Evolutionary conservation across 2,888 invertebrate species (phyloP), one percentile per base, ranked within the genome.

Genomic region (Cataglyphis cursor): DNA sequence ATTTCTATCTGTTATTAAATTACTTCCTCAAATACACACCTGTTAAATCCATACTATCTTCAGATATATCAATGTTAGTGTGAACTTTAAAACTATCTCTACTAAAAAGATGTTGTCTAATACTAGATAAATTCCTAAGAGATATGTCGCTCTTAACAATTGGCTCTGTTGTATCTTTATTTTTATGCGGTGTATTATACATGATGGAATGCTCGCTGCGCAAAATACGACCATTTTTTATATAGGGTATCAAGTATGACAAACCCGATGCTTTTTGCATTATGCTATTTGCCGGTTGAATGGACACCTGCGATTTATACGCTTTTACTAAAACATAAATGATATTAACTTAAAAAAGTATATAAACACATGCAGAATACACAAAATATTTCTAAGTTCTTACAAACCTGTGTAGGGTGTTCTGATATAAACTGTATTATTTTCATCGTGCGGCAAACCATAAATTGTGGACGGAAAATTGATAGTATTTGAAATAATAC

Each of bases 51-150:
- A 93, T 87, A 66, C 92, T 94, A 76, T 94, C 93, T 24, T 84
- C 83, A 6, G 91, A 83, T n/a, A 94, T 81, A 85, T 92, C 92
- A 9, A 92, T 88, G 41, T 92, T 92, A 0, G 6, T 83, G 2
- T 92, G 87, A 44, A 90, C 87, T 24, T 86, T 48, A 54, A 94
- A 92, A 86, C 92, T 94, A 24, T 94, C 94, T 68, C 94, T 92
- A 65, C 93, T 94, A 74, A 95, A 95, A 38, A 95, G 91, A 87
- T 95, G 95, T 82, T 94, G 95, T 62, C 95, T 91, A 6, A 95
- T 87, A 41, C 82, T 92, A 5, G 92, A 91, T 3, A 93, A 86
- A 85, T 93, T 91, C 68, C 89, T 89, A 82, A 85, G 85, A 64
- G 88, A 90, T 5, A 87, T 78, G 70, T 85, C 84, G 44, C 75